Base-by-base conservation (phyloP, 2,888 invertebrate genomes). In the Platynereis dumerilii region DNA sequence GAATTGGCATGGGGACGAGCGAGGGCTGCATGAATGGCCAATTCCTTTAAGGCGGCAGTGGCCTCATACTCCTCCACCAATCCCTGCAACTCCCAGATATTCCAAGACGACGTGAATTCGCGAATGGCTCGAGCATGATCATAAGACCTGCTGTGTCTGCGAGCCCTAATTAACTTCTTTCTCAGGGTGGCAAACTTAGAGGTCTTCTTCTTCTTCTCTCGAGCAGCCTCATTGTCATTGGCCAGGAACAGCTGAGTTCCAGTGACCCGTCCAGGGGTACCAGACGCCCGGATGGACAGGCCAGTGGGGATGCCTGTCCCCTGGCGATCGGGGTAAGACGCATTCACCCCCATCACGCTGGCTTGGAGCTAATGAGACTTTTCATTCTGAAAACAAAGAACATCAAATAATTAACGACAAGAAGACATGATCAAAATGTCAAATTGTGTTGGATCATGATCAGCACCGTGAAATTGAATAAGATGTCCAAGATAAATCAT, bases 21-120 rank as follows among this genome's bases (percentile, higher is more conserved):
- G 74, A 95, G 86, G 86, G 95, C 95, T 22, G 96, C 95, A 86
- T 93, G 93, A 78, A 90, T 89, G 69, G 94, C 89, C 77, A 91
- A 86, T 82, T 93, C 93, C 77, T 95, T 91, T 69, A 96, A 87
- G 58, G 94, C 93, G 0, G 92, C 91, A 68, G 92, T 87, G 12
- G 94, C 92, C 85, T 96, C 96, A 85, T 96, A 93, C 86, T 96
- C 94, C 83, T 93, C 94, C 73, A 94, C 89, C 72, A 97, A 88
- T 64, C 93, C 91, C 76, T 91, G 91, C 75, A 96, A 88, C 83
- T 96, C 93, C 59, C 90, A 84, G n/a, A 91, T 89, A 74, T 89
- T 90, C 93, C 93, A 93, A 69, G 90, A 90, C 2, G 90, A 88
- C 26, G 92, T 90, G 75, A 93, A 87, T 77, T 93, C 93, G 58